Base-by-base conservation (phyloP, 1,140 invertebrate genomes). In the Pomacea maculata region DNA sequence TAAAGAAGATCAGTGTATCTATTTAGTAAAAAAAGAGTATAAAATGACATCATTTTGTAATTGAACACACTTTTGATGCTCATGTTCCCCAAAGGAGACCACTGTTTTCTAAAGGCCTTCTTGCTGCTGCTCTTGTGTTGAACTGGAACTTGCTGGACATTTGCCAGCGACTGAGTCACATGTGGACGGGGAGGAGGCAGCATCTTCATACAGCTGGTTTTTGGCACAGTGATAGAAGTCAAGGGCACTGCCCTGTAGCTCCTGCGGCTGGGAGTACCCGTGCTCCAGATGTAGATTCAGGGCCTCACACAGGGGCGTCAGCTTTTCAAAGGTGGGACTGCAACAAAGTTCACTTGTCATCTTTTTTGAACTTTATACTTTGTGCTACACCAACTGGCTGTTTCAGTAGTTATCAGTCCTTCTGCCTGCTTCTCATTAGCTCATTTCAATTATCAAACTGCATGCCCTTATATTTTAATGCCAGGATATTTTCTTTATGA, bases 241-340 rank as follows among this genome's bases (percentile, higher is more conserved):
- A 5, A 90, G 85, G 14, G 88, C 84, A 75, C 86, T 83, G 61
- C 87, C 89, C 75, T 86, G 84, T 4, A 90, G 83, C 45, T 89
- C 86, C 11, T 65, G 73, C 0, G 87, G 88, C 15, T 87, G 78
- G 8, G 83, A 34, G 65, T 84, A 81, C 3, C 85, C 84, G 81
- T 90, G 89, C 73, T 88, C 87, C 54, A 88, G 52, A 73, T 90
- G 84, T 15, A 89, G 80, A 8, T 85, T 57, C 21, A 90, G 73
- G 34, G 87, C 86, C 68, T 90, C 87, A 76, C 83, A 84, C 83
- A 86, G 85, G 34, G 84, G 73, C n/a, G 82, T 82, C 8, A 88
- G 73, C 65, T 86, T 85, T 45, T 87, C 88, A 87, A 90, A 90
- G 45, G 82, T 83, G 54, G 88, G 89, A 68, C 89, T 90, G 83